These are phyloP conservation scores for Sebastes melanostomus DNA, from an alignment of 2,797 vertebrate genomes.

Conservation along the genomic window DNA sequence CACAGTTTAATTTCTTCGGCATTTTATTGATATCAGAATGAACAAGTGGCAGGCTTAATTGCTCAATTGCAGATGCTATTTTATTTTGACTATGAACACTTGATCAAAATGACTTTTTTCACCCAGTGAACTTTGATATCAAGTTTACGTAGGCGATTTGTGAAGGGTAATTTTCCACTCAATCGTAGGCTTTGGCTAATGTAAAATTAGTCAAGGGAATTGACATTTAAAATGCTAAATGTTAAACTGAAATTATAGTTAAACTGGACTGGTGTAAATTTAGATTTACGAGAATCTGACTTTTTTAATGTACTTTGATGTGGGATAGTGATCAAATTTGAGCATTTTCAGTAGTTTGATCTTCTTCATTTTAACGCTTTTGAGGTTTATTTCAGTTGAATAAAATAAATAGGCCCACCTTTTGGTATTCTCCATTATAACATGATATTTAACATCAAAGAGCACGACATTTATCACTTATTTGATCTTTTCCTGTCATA, in stretches of 20 bases:
- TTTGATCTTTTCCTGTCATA: constrained; percentile 8
- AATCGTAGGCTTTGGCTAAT: background rate
- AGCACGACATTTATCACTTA: background rate
- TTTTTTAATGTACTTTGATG: background rate
- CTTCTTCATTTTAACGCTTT: background rate
- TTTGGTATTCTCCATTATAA: background rate
- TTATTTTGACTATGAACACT: background rate
- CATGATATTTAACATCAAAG: constrained; percentile 16
- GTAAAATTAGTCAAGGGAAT: background rate
- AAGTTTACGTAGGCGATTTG: background rate
- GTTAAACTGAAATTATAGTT: background rate
- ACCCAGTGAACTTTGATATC: background rate
- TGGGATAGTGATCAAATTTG: background rate
- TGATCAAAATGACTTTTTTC: background rate
- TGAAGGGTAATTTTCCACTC: background rate
- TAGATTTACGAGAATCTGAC: background rate
- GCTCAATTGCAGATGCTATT: no score
- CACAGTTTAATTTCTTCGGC: no score
- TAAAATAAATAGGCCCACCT: background rate
- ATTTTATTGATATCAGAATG: no score
- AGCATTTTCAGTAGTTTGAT: background rate
- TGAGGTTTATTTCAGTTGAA: background rate
- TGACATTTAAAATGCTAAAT: background rate
- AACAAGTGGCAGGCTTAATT: no score
- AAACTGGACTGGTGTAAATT: background rate